Evolutionary conservation across 1,140 invertebrate species (phyloP), one percentile per base, ranked within the genome.

Genomic region (Heliconius eleuchia): DNA sequence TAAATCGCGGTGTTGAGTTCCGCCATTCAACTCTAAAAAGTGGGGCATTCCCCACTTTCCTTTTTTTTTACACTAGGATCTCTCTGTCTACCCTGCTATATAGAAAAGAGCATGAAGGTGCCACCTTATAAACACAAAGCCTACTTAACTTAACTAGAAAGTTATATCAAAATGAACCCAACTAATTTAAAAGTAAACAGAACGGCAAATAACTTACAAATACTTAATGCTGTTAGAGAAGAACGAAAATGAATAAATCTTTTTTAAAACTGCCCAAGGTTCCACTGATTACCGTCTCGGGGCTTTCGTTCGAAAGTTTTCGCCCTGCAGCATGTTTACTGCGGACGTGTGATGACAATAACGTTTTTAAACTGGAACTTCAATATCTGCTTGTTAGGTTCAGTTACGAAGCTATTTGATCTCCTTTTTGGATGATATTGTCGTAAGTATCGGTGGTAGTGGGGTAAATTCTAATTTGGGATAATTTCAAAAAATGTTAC

Each of bases 261-360:
- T 57, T 80, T 66, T 74, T 66, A 80, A 80, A 80, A 80, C 66
- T 72, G 78, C 19, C 76, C 76, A 80, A 80, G 75, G 77, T 74
- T 71, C 37, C 19, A 46, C 76, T 80, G 79, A 80, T 77, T 76
- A 80, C 76, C 79, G 57, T 46, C 75, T 77, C 55, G 57, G 30
- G 30, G 55, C n/a, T 74, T 76, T 23, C 75, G 76, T 74, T 80
- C 71, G 37, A 80, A 80, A 80, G 55, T 80, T 80, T 77, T 77
- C 71, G 37, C 71, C 72, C 42, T 39, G 27, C 60, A 66, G 60
- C 71, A 52, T 76, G 52, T 75, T 80, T 76, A 80, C 75, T 77
- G 78, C 74, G 74, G 74, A 80, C 78, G 78, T 80, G 74, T 80
- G 78, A 80, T 80, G 78, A 80, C 78, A 80, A 80, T 80, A 76